Base-by-base conservation (phyloP, 2,113 vertebrate species). In the Cyprinodon variegatus region DNA sequence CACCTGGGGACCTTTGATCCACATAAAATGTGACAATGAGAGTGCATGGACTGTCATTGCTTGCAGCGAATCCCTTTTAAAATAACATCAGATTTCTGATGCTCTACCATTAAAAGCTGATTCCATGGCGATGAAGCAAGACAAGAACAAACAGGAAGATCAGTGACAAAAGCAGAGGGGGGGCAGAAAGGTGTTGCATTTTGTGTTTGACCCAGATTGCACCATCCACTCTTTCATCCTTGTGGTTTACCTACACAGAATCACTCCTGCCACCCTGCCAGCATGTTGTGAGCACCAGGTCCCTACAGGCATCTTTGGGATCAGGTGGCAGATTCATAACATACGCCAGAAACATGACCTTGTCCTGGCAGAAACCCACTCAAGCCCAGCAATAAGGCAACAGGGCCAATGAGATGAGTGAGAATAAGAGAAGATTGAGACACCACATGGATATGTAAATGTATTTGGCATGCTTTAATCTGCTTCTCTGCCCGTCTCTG, bases 361-460 rank as follows among this genome's bases (percentile, higher is more conserved):
- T 94, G 92, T 91, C 84, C 87, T 91, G 88, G 89, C 82, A 75
- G 83, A 72, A 29, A 79, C 65, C 85, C 22, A 70, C 76, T 80
- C 68, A 61, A 71, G 76, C 81, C 86, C 89, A 78, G 86, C 74
- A 73, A 86, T 61, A 61, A 70, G 89, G 86, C 85, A 85, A 77
- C 68, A 65, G 77, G 86, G 89, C 84, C 88, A 88, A 78, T n/a
- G 67, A 64, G 78, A 76, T 84, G 84, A 88, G 83, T 70, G 72
- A 77, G 75, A 80, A 84, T 62, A 77, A 77, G 69, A 77, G 37
- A 74, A 68, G 79, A 84, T 77, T 80, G 79, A 89, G 87, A 86
- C 85, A 87, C 90, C 94, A 95, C 93, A 95, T 94, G 94, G 94
- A 89, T 82, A 85, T 90, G 89, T 82, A 93, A 93, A 94, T 93